phyloP scores from a whole-genome alignment of 2,113 vertebrate genomes.

The Solea solea region DNA sequence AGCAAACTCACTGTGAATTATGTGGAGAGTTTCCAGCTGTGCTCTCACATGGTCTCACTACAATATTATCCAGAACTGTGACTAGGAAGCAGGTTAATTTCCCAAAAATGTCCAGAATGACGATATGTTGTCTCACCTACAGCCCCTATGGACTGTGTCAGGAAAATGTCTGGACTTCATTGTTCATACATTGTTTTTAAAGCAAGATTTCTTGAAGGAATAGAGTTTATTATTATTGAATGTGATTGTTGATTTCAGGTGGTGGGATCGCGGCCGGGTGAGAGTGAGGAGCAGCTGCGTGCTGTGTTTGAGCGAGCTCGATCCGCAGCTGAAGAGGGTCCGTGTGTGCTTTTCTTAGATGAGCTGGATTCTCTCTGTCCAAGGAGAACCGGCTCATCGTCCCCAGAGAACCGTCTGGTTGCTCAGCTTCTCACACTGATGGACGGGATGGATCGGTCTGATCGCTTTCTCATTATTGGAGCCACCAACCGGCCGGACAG shows the following conservation, averaged over 20 bases:
- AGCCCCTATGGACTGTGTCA: no score
- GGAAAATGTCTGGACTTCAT: no score
- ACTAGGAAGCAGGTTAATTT: neutral
- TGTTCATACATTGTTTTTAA: no score
- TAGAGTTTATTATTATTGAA: neutral
- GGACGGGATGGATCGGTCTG: constrained; percentile 82
- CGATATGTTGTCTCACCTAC: neutral
- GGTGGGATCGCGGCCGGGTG: constrained; percentile 90
- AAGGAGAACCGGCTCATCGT: constrained; percentile 74
- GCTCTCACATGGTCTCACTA: no score
- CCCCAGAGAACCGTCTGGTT: constrained; percentile 88
- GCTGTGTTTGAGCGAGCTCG: constrained; percentile 83
- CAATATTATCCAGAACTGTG: no score
- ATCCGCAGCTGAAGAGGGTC: constrained; percentile 80
- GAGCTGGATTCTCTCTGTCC: constrained; percentile 94
- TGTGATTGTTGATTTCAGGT: constrained; percentile 61
- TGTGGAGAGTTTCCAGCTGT: no score
- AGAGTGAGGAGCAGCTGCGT: constrained; percentile 91
- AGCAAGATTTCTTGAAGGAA: no score
- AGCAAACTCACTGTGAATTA: no score
- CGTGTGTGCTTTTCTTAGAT: constrained; percentile 91
- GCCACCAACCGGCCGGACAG: constrained; percentile 90
- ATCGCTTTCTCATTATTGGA: constrained; percentile 85
- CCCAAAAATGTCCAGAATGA: neutral
- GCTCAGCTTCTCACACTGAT: constrained; percentile 93